A percentile compares a stretch with the other conserved stretches of the same genome.
Evolutionary conservation across 1,140 invertebrate species (phyloP).

Genomic region (Drepana arcuata): DNA sequence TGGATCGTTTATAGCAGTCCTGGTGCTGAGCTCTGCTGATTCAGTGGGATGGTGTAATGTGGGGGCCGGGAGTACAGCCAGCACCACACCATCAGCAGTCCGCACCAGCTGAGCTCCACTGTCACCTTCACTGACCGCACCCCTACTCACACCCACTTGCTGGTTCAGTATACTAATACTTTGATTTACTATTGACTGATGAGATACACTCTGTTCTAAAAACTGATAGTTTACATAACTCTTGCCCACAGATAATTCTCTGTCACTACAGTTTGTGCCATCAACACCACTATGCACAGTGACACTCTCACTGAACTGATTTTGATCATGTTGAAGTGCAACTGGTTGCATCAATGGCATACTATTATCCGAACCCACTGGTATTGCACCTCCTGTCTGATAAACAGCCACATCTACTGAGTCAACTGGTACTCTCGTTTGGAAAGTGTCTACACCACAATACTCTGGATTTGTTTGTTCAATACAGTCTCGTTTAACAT

Average conservation of each 20-base stretch:
- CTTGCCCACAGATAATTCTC: constrained; percentile 44
- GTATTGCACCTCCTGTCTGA: constrained; percentile 34
- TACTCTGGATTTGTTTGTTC: constrained; percentile 25
- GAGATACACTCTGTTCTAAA: constrained; percentile 66
- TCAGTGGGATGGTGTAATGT: constrained; percentile 27
- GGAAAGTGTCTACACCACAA: constrained; percentile 40
- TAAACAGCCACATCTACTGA: constrained; percentile 34
- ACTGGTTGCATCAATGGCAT: constrained; percentile 39
- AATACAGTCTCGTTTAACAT: constrained; percentile 34
- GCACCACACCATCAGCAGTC: constrained; percentile 62
- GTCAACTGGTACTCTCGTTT: constrained; percentile 32
- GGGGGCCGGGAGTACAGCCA: constrained; percentile 55
- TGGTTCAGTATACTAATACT: constrained; percentile 70
- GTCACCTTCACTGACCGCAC: constrained; percentile 43
- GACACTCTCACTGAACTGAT: constrained; percentile 42
- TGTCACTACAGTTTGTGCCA: constrained; percentile 41
- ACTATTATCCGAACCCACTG: constrained; percentile 31
- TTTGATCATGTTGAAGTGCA: constrained; percentile 31
- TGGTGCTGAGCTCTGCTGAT: constrained; percentile 21
- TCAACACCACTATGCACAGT: constrained; percentile 42
- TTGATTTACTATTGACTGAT: constrained; percentile 69
- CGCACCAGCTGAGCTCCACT: constrained; percentile 52
- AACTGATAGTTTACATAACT: constrained; percentile 68
- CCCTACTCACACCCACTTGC: constrained; percentile 58
- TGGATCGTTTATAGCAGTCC: constrained; percentile 44